These are phyloP conservation scores for Bujurquina vittata DNA, from an alignment of 2,113 vertebrate genomes.

Conservation along the genomic window DNA sequence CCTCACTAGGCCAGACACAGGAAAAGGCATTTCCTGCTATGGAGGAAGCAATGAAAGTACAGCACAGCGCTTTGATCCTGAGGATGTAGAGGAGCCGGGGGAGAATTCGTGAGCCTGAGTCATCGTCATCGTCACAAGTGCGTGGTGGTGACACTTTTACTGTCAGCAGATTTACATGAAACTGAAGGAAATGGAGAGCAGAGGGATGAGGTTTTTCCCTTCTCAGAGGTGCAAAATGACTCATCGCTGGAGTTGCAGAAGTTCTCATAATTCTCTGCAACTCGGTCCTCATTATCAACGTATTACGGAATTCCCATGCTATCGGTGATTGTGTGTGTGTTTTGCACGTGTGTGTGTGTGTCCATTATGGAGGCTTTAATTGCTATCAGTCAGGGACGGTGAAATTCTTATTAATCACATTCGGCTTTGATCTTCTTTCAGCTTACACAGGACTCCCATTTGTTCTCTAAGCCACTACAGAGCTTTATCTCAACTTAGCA, in stretches of 20 bases:
- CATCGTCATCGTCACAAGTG: slow-evolving; percentile 57
- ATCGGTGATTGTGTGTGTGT: slow-evolving; percentile 27
- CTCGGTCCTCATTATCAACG: slow-evolving; percentile 50
- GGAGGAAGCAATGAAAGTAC: slow-evolving; percentile 71
- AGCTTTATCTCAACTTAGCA: slow-evolving; percentile 62
- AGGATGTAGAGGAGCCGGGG: slow-evolving; percentile 56
- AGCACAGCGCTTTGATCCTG: slow-evolving; percentile 66
- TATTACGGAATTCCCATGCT: slow-evolving; percentile 43
- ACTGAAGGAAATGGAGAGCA: slow-evolving; percentile 32
- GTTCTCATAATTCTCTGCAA: slow-evolving; percentile 57
- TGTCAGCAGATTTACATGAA: slow-evolving; percentile 63
- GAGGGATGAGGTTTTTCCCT: slow-evolving; percentile 37
- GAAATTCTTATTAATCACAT: slow-evolving; percentile 71
- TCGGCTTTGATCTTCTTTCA: slow-evolving; percentile 71
- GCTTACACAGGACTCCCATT: slow-evolving; percentile 68
- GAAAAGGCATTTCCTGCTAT: slow-evolving; percentile 74
- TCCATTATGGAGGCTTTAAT: slow-evolving; percentile 39
- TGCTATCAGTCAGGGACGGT: slow-evolving; percentile 63
- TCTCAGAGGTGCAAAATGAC: slow-evolving; percentile 56
- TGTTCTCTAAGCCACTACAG: slow-evolving; percentile 56
- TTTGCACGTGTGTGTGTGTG: slow-evolving; percentile 22
- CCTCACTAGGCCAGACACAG: slow-evolving; percentile 55
- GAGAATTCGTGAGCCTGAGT: slow-evolving; percentile 65
- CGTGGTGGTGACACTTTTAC: slow-evolving; percentile 62
- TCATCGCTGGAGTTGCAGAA: slow-evolving; percentile 61